Evolutionary conservation across 2,113 vertebrate genomes (phyloP).

Genomic region (Stigmatopora argus): DNA sequence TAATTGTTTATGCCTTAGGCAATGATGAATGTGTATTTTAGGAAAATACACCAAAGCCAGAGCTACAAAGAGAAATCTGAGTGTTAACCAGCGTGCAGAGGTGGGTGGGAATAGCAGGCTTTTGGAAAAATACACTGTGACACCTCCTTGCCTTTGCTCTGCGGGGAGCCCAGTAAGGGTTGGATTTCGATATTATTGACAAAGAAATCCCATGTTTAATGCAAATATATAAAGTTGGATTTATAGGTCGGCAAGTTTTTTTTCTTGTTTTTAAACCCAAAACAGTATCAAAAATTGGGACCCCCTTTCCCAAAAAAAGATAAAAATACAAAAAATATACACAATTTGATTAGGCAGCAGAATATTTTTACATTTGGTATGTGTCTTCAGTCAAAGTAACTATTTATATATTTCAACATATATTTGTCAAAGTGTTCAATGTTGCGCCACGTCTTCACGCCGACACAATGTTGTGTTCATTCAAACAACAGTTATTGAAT

Average conservation of each 20-base stretch:
- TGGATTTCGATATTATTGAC: slow-evolving; percentile 14
- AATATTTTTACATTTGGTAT: not conserved
- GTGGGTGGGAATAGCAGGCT: slow-evolving; percentile 45
- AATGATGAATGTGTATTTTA: slow-evolving; percentile 67
- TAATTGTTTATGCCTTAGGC: slow-evolving; percentile 72
- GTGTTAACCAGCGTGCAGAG: slow-evolving; percentile 35
- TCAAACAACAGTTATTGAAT: slow-evolving; percentile 47
- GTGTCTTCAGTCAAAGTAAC: not conserved
- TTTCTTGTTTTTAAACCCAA: not conserved
- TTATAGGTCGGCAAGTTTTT: too few relatives aligned
- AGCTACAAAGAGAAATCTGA: slow-evolving; percentile 44
- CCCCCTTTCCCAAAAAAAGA: not conserved
- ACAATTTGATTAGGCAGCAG: not conserved
- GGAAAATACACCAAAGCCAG: slow-evolving; percentile 60
- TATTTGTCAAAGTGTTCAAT: not conserved
- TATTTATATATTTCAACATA: too few relatives aligned
- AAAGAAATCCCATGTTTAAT: not conserved
- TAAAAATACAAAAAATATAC: not conserved
- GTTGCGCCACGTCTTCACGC: slow-evolving; percentile 7
- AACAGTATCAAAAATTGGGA: not conserved
- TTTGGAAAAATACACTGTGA: slow-evolving; percentile 35
- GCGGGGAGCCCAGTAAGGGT: slow-evolving; percentile 12
- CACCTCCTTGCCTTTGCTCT: slow-evolving; percentile 19
- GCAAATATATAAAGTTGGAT: not conserved
- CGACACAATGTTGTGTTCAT: slow-evolving; percentile 12